These are phyloP conservation scores for Enteromius fasciolatus DNA, from an alignment of 2,797 vertebrate genomes.

Conservation along the genomic window DNA sequence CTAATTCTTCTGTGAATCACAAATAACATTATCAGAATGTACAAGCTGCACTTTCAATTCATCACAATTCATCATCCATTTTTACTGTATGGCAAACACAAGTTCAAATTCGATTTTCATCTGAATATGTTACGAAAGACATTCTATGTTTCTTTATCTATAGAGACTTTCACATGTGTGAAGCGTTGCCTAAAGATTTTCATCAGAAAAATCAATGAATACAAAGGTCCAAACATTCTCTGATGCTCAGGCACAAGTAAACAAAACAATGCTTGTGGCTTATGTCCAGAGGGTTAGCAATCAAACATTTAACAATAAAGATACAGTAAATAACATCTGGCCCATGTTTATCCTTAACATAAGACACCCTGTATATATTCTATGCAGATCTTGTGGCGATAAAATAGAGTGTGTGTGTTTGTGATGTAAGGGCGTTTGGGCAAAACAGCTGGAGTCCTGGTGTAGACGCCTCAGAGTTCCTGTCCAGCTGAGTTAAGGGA, in stretches of 20 bases:
- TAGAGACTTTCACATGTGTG: neutral
- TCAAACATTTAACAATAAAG: constrained; percentile 16
- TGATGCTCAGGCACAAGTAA: constrained; percentile 7
- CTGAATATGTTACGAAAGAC: neutral
- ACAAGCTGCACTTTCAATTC: neutral
- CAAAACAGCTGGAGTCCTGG: constrained; percentile 20
- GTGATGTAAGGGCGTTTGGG: neutral
- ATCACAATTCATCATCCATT: neutral
- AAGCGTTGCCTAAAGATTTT: constrained; percentile 8
- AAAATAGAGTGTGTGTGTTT: constrained; percentile 20
- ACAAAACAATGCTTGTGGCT: neutral
- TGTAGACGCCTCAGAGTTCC: constrained; percentile 30
- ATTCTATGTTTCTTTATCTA: neutral
- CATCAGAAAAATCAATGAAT: constrained; percentile 5
- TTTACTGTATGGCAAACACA: neutral
- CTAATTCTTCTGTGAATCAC: neutral
- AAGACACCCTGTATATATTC: constrained; percentile 20
- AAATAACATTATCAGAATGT: neutral
- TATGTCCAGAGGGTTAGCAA: neutral
- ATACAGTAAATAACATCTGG: constrained; percentile 20
- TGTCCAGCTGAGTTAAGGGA: constrained; percentile 34
- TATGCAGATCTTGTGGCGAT: constrained; percentile 8
- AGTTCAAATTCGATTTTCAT: neutral
- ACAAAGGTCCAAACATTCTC: constrained; percentile 8
- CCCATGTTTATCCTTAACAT: neutral